phyloP scores from a whole-genome alignment of 2,888 invertebrate genomes.

The Chirona hameri region DNA sequence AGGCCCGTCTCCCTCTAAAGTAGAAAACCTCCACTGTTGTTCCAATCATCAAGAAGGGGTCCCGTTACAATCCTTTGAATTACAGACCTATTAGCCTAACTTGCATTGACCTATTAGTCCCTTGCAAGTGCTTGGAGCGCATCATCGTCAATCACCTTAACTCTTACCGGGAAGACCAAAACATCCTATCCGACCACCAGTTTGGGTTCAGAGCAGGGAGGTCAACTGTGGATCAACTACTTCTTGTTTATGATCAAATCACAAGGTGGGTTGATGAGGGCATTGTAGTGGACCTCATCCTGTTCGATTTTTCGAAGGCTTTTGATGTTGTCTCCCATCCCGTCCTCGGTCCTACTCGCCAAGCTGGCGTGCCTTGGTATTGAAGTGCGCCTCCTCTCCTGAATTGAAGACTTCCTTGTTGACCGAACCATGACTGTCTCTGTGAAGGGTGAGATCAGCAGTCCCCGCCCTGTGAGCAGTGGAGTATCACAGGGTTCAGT shows the following conservation, averaged over 20 bases:
- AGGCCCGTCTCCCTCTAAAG: not conserved
- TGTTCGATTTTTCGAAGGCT: not conserved
- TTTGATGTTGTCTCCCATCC: not conserved
- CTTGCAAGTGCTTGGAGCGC: not conserved
- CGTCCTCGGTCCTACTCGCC: not conserved
- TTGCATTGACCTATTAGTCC: no score
- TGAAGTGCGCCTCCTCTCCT: not conserved
- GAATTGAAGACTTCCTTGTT: not conserved
- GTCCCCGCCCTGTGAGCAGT: not conserved
- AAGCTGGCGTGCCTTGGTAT: not conserved
- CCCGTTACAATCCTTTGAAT: not conserved
- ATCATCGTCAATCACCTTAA: not conserved
- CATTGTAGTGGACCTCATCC: not conserved
- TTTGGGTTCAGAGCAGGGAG: not conserved
- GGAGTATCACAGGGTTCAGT: not conserved
- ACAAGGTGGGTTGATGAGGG: not conserved
- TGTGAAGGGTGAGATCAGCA: not conserved
- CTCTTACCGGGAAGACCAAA: not conserved
- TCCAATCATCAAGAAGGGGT: not conserved
- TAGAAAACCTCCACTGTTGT: not conserved
- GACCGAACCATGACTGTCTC: not conserved
- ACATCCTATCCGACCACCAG: not conserved
- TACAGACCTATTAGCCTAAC: not conserved
- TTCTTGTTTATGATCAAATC: not conserved
- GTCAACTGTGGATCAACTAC: not conserved